Conservation (phyloP, 2,113 vertebrate genomes). For the Salvator merianae region DNA sequence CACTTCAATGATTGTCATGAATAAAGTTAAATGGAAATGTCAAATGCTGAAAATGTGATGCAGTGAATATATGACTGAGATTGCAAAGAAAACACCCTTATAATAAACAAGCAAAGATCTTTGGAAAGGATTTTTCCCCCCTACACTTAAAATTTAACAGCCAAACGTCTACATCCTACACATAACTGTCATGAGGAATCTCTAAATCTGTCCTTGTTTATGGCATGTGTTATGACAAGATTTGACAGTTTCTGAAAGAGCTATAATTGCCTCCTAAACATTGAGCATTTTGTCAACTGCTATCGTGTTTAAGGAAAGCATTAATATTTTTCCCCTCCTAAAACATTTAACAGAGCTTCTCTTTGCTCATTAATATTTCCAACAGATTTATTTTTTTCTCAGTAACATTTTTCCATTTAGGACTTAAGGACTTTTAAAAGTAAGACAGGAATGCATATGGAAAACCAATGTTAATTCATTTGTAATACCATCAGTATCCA, state of each 20-base stretch:
- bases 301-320: conserved; percentile 79
- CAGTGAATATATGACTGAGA: conserved; percentile 72
- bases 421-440: conserved; percentile 63
- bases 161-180: conserved; percentile 81
- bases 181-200: conserved; percentile 82
- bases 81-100: conserved; percentile 71
- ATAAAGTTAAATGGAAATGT: conserved; percentile 70
- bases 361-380: conserved; percentile 69
- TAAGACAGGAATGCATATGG: conserved; percentile 53
- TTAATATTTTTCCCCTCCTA: conserved; percentile 67
- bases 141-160: conserved; percentile 80
- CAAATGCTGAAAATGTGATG: conserved; percentile 69
- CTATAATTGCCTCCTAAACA: conserved; percentile 85
- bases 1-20: conserved; percentile 66
- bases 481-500: not conserved
- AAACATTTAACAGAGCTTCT: conserved; percentile 68
- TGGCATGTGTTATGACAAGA: conserved; percentile 83
- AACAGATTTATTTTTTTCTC: conserved; percentile 57
- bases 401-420: conserved; percentile 58
- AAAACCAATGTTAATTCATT: conserved; percentile 40
- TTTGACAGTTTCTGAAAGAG: conserved; percentile 83
- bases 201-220: conserved; percentile 84
- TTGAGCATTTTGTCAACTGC: conserved; percentile 83
- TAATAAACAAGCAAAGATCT: conserved; percentile 79
- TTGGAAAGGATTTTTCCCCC: conserved; percentile 75